phyloP scores from a whole-genome alignment of 2,113 vertebrate genomes.

The Ophthalmolycus amberensis region DNA sequence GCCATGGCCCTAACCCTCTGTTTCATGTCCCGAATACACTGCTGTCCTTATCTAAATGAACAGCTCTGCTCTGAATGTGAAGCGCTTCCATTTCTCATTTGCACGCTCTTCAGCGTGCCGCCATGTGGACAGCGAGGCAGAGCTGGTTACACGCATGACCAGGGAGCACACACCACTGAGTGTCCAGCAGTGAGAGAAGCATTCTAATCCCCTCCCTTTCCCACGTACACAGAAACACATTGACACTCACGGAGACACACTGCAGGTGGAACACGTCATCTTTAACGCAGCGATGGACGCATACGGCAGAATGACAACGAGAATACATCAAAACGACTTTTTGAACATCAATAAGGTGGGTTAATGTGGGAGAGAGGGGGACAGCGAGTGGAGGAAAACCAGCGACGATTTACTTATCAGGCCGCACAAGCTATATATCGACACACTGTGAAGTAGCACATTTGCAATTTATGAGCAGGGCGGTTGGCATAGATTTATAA shows the following conservation, averaged over 20 bases:
- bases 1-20: slow-evolving; percentile 50
- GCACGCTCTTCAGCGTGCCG: slow-evolving; percentile 35
- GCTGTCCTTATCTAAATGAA: slow-evolving; percentile 82
- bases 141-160: slow-evolving; percentile 25
- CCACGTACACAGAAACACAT: slow-evolving; percentile 28
- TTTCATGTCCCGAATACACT: slow-evolving; percentile 74
- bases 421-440: slow-evolving; percentile 39
- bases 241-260: not conserved
- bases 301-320: slow-evolving; percentile 34
- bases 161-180: not conserved
- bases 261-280: slow-evolving; percentile 14
- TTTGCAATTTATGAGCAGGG: slow-evolving; percentile 57
- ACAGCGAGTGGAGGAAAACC: slow-evolving; percentile 1
- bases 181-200: slow-evolving; percentile 8
- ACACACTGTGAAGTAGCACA: slow-evolving; percentile 40
- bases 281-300: slow-evolving; percentile 4
- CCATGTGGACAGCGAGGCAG: slow-evolving; percentile 33
- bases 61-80: slow-evolving; percentile 66
- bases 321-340: slow-evolving; percentile 39
- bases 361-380: slow-evolving; percentile 16
- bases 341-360: slow-evolving; percentile 43
- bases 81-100: slow-evolving; percentile 9
- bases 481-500: slow-evolving; percentile 41
- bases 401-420: slow-evolving; percentile 51
- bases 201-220: slow-evolving; percentile 10